Percentiles rank a stretch among this genome's conserved stretches.
These are phyloP conservation scores for Cephus runcator DNA, from an alignment of 2,888 invertebrate genomes.

Conservation along the genomic window DNA sequence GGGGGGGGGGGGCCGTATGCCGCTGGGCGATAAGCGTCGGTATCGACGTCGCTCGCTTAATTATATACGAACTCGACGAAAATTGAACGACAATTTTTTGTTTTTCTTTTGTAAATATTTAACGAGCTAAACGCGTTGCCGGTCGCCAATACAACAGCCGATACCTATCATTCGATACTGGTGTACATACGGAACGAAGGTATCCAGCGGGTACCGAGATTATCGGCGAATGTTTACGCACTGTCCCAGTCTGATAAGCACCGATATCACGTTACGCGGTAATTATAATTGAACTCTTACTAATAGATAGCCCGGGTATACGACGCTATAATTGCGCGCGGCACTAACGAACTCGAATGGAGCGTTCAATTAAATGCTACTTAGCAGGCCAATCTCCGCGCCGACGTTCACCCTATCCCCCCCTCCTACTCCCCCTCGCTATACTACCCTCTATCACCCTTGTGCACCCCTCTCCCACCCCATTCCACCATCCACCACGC, in stretches of 20 bases:
- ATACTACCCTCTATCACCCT: background rate
- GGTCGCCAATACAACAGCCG: background rate
- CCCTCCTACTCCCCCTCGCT: background rate
- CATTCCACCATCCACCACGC: slow-evolving; percentile 29
- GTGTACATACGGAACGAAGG: slow-evolving; percentile 4
- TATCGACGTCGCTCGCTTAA: background rate
- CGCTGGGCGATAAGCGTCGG: background rate
- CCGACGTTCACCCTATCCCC: slow-evolving; percentile 12
- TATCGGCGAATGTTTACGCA: slow-evolving; percentile 40
- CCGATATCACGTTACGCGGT: slow-evolving; percentile 37
- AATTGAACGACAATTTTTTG: background rate
- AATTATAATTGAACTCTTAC: slow-evolving; percentile 55
- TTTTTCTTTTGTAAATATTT: background rate
- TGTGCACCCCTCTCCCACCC: slow-evolving; percentile 14
- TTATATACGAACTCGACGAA: background rate
- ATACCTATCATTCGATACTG: background rate
- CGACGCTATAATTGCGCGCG: slow-evolving; percentile 45
- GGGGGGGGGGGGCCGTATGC: background rate
- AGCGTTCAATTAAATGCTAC: slow-evolving; percentile 59
- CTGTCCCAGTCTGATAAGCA: slow-evolving; percentile 27
- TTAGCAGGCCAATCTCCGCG: slow-evolving; percentile 42
- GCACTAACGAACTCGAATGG: slow-evolving; percentile 57
- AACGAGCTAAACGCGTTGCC: background rate
- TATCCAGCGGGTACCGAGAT: slow-evolving; percentile 16
- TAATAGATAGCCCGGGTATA: slow-evolving; percentile 43